These are phyloP conservation scores for Isaurus tuberculatus DNA, from an alignment of 92 coral and sea anemone genomes.

Conservation along the genomic window DNA sequence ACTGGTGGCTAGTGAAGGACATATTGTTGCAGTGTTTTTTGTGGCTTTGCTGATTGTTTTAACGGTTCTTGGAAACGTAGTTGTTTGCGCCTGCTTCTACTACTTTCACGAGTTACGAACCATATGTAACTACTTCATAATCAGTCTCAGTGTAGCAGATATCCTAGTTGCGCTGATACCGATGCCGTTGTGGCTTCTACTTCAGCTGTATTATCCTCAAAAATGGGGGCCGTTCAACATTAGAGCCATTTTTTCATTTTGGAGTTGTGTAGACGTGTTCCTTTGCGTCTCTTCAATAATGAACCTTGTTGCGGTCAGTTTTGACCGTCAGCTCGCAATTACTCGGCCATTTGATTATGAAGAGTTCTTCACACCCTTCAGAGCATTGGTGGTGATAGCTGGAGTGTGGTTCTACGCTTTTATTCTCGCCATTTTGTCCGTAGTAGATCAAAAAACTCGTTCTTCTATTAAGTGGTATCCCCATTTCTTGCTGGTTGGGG, in stretches of 20 bases:
- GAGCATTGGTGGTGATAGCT: constrained; percentile 75
- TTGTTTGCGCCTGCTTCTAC: constrained; percentile 89
- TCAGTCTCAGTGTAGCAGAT: constrained; percentile 89
- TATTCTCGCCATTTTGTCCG: constrained; percentile 39
- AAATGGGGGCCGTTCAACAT: constrained; percentile 58
- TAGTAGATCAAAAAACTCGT: not conserved
- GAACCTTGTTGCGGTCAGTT: constrained; percentile 94
- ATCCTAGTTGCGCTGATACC: constrained; percentile 88
- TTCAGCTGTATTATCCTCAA: constrained; percentile 63
- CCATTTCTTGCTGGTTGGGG: constrained; percentile 58
- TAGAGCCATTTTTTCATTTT: constrained; percentile 56
- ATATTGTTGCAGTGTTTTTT: constrained; percentile 75
- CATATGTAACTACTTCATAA: constrained; percentile 92
- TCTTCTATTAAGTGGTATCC: constrained; percentile 23
- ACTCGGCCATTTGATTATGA: constrained; percentile 87
- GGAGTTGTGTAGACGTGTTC: constrained; percentile 80
- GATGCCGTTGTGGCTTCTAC: constrained; percentile 91
- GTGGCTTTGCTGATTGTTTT: constrained; percentile 83
- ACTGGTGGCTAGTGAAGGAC: constrained; percentile 57
- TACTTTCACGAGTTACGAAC: constrained; percentile 77
- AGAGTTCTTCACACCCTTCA: constrained; percentile 68
- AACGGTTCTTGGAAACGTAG: constrained; percentile 77
- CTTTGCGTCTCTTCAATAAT: constrained; percentile 88
- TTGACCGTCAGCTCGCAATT: constrained; percentile 95
- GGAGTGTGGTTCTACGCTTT: constrained; percentile 90